Base-by-base conservation (phyloP, 64 coral and sea anemone species). In the Hydrozoanthus tunicans region DNA sequence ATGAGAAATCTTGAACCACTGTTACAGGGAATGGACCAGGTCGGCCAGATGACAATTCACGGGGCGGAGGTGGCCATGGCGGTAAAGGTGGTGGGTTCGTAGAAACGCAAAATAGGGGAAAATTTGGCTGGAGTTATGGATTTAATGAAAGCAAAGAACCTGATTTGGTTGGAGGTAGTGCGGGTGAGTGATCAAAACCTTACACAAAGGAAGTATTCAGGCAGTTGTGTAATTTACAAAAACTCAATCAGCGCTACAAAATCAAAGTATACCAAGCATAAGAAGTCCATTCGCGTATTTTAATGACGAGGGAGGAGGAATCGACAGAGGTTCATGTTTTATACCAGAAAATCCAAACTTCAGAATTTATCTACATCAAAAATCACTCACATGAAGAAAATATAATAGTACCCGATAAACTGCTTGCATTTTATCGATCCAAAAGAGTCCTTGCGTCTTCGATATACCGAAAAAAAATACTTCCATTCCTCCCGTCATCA, bases 41-140 rank as follows among this genome's bases (percentile, higher is more conserved):
- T 4, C 7, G 53, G 11, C 66, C 83, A 13, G 20, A 4, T 4
- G 0, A 0, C 0, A 9, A 6, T 0, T 58, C 53, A 56, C 24
- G 10, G 7, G 83, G 83, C 55, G 83, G 83, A 13, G 83, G 53
- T 0, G 83, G 83, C 2, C 83, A 86, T 72, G 66, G 67, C 3
- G 83, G 83, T 9, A 86, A 86, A 59, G 83, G 83, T 24, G 83
- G 83, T 26, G 9, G 7, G 0, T 86, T 86, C 15, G 0, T 58
- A 25, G 68, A 86, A 26, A 59, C 0, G 4, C 3, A 3, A 11
- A 6, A 23, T 6, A 2, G 15, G 0, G 12, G 2, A 17, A 70
- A 26, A 23, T 86, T 70, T 71, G 83, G 83, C 56, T 86, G 83
- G 83, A 86, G 55, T 58, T 86, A 86, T 73, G 83, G 83, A 59